These are phyloP conservation scores for Nasonia longicornis DNA, from an alignment of 1,140 invertebrate genomes.

Conservation along the genomic window DNA sequence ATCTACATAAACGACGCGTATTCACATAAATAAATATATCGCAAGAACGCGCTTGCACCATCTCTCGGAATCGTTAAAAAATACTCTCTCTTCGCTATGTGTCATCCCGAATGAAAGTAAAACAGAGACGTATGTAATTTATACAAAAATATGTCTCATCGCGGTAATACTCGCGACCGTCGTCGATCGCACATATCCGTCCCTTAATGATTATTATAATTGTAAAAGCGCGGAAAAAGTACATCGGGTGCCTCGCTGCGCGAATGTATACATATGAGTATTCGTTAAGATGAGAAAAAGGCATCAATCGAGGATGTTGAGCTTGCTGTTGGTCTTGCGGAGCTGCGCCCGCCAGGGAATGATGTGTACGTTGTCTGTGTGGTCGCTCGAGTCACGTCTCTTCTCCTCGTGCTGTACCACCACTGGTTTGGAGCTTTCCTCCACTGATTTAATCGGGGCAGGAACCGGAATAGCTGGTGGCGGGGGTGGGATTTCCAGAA, in stretches of 20 bases:
- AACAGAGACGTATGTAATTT: conserved; percentile 5
- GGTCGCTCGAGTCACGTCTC: conserved; percentile 71
- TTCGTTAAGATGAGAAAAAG: background rate
- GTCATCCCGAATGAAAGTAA: background rate
- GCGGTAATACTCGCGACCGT: background rate
- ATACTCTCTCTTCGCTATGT: background rate
- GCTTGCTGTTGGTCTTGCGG: conserved; percentile 87
- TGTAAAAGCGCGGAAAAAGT: background rate
- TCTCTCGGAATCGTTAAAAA: background rate
- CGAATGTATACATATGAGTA: no score
- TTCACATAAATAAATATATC: conserved; percentile 30
- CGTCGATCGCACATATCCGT: background rate
- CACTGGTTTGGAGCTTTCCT: conserved; percentile 61
- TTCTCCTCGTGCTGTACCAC: conserved; percentile 50
- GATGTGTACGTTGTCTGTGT: conserved; percentile 73
- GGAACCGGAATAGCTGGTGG: conserved; percentile 41
- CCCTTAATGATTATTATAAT: background rate
- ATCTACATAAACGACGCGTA: background rate
- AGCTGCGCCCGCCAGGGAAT: conserved; percentile 90
- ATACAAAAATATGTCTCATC: conserved; percentile 6
- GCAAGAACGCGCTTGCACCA: background rate
- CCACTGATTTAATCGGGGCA: conserved; percentile 36
- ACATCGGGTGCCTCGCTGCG: background rate
- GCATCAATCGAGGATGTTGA: conserved; percentile 78
- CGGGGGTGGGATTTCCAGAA: conserved; percentile 30